Conservation (phyloP, 2,113 vertebrate species). For the Saccopteryx leptura region DNA sequence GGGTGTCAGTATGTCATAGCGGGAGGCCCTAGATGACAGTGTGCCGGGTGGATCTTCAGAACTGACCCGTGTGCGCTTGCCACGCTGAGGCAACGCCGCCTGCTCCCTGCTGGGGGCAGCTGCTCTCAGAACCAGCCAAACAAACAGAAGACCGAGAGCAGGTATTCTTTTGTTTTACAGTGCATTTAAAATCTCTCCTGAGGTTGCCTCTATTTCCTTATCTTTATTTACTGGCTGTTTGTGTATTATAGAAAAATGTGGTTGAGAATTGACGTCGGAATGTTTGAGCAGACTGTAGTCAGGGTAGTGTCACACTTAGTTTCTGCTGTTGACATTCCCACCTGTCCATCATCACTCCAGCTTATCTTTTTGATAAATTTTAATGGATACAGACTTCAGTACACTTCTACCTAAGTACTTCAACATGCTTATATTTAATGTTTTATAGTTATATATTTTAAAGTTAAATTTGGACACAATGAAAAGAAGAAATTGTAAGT, state of each 20-base stretch:
- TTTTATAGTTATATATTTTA: conserved; percentile 29
- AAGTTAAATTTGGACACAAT: background rate
- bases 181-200: background rate
- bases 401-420: background rate
- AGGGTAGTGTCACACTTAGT: background rate
- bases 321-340: background rate
- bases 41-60: background rate
- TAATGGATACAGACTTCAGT: background rate
- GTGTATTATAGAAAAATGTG: background rate
- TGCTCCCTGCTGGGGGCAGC: background rate
- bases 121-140: background rate
- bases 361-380: background rate
- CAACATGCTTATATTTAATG: background rate
- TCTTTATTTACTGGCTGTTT: background rate
- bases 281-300: background rate
- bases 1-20: background rate
- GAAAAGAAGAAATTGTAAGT: background rate
- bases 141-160: background rate
- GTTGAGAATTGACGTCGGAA: background rate
- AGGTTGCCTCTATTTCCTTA: background rate
- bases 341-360: background rate
- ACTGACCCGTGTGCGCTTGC: fast-evolving
- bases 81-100: fast-evolving
- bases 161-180: background rate
- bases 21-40: background rate